Evolutionary conservation across 64 coral and sea anemone genomes (phyloP).

Genomic region (Stichodactyla mertensii): DNA sequence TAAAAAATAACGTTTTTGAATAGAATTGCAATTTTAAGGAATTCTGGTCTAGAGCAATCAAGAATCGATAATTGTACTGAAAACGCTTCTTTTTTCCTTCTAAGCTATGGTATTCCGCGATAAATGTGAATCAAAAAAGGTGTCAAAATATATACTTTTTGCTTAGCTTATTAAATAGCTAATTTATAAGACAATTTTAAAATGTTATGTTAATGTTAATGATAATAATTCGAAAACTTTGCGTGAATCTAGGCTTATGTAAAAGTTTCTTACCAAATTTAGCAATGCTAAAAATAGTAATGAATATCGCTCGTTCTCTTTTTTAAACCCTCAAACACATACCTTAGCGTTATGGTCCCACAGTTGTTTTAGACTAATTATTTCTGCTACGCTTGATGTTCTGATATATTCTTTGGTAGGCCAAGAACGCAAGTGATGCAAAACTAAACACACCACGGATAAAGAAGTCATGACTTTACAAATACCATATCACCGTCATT

Average conservation of each 20-base stretch:
- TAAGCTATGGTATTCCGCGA: too few species aligned
- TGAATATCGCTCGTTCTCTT: background rate
- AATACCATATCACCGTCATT: background rate
- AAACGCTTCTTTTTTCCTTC: too few species aligned
- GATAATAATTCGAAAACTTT: too few species aligned
- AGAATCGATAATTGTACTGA: too few species aligned
- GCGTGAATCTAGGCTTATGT: background rate
- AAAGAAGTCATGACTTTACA: constrained; percentile 6
- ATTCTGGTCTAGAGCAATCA: too few species aligned
- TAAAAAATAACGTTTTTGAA: too few species aligned
- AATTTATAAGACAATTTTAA: too few species aligned
- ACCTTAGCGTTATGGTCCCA: background rate
- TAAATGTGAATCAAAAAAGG: too few species aligned
- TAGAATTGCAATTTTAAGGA: too few species aligned
- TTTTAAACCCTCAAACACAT: background rate
- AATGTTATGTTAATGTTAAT: too few species aligned
- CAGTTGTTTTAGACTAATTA: background rate
- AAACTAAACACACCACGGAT: background rate
- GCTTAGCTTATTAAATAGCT: too few species aligned
- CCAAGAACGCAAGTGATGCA: background rate
- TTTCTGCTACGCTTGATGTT: background rate
- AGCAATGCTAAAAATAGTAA: background rate
- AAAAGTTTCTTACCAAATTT: background rate
- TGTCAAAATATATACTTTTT: too few species aligned
- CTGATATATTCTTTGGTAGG: background rate